Evolutionary conservation across 2,113 vertebrate genomes (phyloP), one percentile per base, ranked within the genome.

Genomic region (Melanocharis versteri): DNA sequence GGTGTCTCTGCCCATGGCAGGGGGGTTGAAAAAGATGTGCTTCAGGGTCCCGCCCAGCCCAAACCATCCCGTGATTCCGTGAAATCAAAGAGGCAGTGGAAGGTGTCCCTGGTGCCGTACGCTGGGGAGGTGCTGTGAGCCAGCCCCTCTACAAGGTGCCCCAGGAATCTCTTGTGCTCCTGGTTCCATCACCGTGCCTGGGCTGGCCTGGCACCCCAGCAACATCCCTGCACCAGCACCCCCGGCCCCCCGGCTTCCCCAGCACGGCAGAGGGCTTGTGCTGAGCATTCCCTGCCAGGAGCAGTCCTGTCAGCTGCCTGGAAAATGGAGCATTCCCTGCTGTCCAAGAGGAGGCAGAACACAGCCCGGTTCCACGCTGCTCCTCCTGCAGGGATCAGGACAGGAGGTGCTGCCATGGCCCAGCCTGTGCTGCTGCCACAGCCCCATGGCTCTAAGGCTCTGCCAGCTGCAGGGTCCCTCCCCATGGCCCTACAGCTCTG

Each of bases 141-240:
- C 69, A 58, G 12, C 7, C 39, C 31, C 47, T 13, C 79, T 17
- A 8, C 23, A 11, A 14, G 39, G 27, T 11, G 35, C 13, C n/a
- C 60, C 4, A 3, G 65, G 54, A 39, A 9, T 7, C 69, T 28
- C 44, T 2, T 4, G 20, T 12, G 0, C 50, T 17, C 1, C 18
- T 5, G n/a, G 8, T 37, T 9, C 44, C 22, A 3, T 8, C 56
- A 1, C 40, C 1, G 1, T 4, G 45, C 40, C 65, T 9, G 33
- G 47, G 24, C 58, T 50, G 51, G 35, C 15, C 64, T 31, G 58
- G 66, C 42, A 33, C 9, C 31, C 15, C 1, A 3, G 1, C 4
- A 0, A 0, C 7, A 39, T 4, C 61, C 54, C 27, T 7, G 2
- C 8, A 0, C 28, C 47, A 12, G 26, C 30, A 3, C 28, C 15